A percentile compares a stretch with the other conserved stretches of the same genome.
These are phyloP conservation scores for Arothron firmamentum DNA, from an alignment of 2,113 vertebrate species.

Conservation along the genomic window DNA sequence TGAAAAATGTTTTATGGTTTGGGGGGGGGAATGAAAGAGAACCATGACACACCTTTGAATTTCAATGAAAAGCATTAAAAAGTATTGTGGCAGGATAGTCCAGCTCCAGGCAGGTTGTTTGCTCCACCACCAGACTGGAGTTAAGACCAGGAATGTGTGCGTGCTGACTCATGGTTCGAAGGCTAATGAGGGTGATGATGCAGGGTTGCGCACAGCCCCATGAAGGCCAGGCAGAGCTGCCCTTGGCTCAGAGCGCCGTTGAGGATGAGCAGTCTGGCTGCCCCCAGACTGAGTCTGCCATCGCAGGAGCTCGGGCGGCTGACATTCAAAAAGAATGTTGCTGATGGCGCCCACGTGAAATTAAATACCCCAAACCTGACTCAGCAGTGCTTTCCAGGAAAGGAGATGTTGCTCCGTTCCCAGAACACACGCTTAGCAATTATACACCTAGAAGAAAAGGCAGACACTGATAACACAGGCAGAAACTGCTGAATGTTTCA, in stretches of 20 bases:
- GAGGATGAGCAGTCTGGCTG: slow-evolving; percentile 35
- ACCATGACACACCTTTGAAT: slow-evolving; percentile 2
- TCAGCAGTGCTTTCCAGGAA: slow-evolving; percentile 58
- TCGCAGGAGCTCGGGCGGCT: slow-evolving; percentile 48
- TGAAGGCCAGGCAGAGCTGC: slow-evolving; percentile 18
- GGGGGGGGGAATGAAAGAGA: not conserved
- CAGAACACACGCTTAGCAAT: slow-evolving; percentile 20
- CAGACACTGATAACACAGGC: slow-evolving; percentile 2
- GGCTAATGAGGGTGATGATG: slow-evolving; percentile 50
- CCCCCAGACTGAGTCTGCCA: slow-evolving; percentile 27
- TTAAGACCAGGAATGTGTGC: slow-evolving; percentile 41
- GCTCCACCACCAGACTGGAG: slow-evolving; percentile 15
- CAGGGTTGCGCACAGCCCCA: slow-evolving; percentile 30
- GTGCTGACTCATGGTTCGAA: slow-evolving; percentile 47
- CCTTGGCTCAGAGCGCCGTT: slow-evolving; percentile 22
- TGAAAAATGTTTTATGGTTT: not conserved
- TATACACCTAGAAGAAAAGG: not conserved
- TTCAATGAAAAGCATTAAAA: slow-evolving; percentile 3
- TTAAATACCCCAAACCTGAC: slow-evolving; percentile 63
- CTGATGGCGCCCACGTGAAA: slow-evolving; percentile 67
- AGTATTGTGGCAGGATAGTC: slow-evolving; percentile 24
- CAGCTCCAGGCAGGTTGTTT: slow-evolving; percentile 2
- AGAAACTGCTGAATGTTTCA: slow-evolving; percentile 1
- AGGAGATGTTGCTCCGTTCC: slow-evolving; percentile 44
- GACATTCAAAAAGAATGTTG: slow-evolving; percentile 40